A percentile compares a stretch with the other conserved stretches of the same genome.
These are phyloP conservation scores for Sycobia sp. DNA, from an alignment of 1,140 invertebrate species.

Conservation along the genomic window DNA sequence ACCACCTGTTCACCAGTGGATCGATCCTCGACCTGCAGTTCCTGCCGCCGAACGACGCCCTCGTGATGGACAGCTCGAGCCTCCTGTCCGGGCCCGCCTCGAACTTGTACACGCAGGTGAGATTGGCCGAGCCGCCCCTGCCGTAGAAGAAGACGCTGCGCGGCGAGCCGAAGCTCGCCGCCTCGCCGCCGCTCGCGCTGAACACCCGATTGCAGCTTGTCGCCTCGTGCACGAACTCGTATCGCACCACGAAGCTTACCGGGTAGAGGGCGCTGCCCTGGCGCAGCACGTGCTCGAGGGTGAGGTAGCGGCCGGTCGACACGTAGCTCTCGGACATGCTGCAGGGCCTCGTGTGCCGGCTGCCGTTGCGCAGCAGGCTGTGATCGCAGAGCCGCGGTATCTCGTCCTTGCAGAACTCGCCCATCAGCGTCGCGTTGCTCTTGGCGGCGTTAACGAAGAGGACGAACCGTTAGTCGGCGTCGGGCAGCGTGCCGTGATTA, in stretches of 20 bases:
- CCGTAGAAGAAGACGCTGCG: constrained; percentile 82
- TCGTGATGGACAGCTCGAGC: constrained; percentile 69
- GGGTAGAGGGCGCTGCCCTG: constrained; percentile 80
- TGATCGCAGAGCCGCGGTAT: constrained; percentile 76
- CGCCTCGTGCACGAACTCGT: constrained; percentile 74
- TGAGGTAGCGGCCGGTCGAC: constrained; percentile 72
- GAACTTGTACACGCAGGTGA: constrained; percentile 78
- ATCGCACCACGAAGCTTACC: constrained; percentile 76
- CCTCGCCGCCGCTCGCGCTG: constrained; percentile 51
- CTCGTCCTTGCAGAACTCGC: constrained; percentile 78
- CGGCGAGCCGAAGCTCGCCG: constrained; percentile 69
- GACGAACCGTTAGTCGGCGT: too few relatives aligned
- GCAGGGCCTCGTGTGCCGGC: constrained; percentile 76
- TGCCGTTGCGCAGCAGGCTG: constrained; percentile 73
- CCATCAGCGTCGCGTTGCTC: constrained; percentile 67
- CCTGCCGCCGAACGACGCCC: constrained; percentile 71
- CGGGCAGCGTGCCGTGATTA: too few relatives aligned
- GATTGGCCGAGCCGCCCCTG: constrained; percentile 74
- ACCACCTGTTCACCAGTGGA: constrained; percentile 69
- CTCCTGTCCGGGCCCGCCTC: constrained; percentile 70
- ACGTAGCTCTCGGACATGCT: constrained; percentile 78
- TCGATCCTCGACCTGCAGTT: constrained; percentile 70
- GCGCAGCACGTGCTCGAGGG: constrained; percentile 74
- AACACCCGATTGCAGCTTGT: constrained; percentile 67
- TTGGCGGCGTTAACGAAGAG: background rate